A percentile compares a stretch with the other conserved stretches of the same genome.
Evolutionary conservation across 2,113 vertebrate genomes (phyloP).

Genomic region (Actenoides hombroni): DNA sequence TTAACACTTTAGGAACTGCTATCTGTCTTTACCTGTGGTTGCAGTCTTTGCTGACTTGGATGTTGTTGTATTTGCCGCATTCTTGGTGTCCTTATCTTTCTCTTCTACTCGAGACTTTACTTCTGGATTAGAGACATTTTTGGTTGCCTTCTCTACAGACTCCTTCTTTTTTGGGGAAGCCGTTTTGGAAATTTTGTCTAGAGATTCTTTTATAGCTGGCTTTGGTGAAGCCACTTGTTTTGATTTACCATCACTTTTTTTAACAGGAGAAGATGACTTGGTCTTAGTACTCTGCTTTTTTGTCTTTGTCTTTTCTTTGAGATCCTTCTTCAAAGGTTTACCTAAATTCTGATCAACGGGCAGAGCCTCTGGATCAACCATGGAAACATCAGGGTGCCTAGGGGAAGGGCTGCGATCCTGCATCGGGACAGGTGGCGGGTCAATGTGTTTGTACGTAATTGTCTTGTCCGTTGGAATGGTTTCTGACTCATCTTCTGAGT

Average conservation of each 20-base stretch:
- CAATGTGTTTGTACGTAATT: constrained; percentile 85
- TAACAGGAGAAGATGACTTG: constrained; percentile 86
- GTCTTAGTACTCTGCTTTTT: constrained; percentile 85
- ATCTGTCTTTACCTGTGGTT: constrained; percentile 79
- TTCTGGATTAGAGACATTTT: constrained; percentile 69
- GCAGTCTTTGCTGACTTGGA: constrained; percentile 86
- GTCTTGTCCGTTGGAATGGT: constrained; percentile 92
- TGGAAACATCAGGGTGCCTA: constrained; percentile 87
- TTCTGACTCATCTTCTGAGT: constrained; percentile 95
- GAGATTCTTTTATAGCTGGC: too few relatives aligned
- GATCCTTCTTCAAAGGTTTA: constrained; percentile 84
- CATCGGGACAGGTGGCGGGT: constrained; percentile 83
- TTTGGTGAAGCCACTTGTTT: too few relatives aligned
- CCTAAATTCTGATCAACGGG: constrained; percentile 84
- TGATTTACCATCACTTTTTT: constrained; percentile 79
- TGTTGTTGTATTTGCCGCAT: constrained; percentile 89
- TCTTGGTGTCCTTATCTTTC: constrained; percentile 93
- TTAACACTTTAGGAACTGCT: background rate
- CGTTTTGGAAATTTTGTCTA: too few relatives aligned
- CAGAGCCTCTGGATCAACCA: constrained; percentile 91
- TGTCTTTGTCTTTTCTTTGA: constrained; percentile 85
- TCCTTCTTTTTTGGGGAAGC: too few relatives aligned
- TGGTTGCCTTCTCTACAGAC: constrained; percentile 67
- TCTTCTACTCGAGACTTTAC: constrained; percentile 81
- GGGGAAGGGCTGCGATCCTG: constrained; percentile 87